phyloP scores from a whole-genome alignment of 2,888 invertebrate species.

The Drosophila diplacantha region DNA sequence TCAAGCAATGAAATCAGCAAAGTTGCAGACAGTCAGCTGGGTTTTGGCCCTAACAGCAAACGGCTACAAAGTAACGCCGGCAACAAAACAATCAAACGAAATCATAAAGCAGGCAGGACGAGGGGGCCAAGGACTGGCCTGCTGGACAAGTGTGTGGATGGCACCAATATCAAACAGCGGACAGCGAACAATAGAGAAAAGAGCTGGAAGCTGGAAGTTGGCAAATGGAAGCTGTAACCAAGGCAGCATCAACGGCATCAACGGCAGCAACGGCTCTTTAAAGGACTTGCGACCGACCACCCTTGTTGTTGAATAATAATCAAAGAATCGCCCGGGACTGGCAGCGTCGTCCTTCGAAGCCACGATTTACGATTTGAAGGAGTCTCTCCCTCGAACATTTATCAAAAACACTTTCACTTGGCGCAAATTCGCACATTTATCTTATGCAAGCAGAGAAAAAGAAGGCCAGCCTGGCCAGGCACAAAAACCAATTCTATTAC shows the following conservation, averaged over 20 bases:
- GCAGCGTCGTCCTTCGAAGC: constrained; percentile 15
- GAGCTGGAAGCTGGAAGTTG: constrained; percentile 16
- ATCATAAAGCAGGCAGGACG: constrained; percentile 37
- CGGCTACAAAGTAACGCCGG: constrained; percentile 28
- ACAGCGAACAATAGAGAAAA: constrained; percentile 14
- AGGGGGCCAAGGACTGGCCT: constrained; percentile 7
- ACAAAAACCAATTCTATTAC: constrained; percentile 39
- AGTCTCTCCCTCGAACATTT: constrained; percentile 24
- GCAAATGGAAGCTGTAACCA: constrained; percentile 12
- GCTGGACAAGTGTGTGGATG: constrained; percentile 17
- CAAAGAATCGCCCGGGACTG: constrained; percentile 13
- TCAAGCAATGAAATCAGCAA: constrained; percentile 53
- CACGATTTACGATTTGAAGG: constrained; percentile 25
- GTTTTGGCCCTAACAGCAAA: constrained; percentile 18
- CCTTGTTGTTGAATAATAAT: constrained; percentile 26
- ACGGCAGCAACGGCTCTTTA: constrained; percentile 7
- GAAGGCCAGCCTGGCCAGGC: neutral
- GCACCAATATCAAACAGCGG: constrained; percentile 24
- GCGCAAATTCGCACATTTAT: constrained; percentile 46
- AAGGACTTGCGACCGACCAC: constrained; percentile 1
- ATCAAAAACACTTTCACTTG: constrained; percentile 47
- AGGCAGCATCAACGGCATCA: constrained; percentile 12
- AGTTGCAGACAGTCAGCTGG: constrained; percentile 58
- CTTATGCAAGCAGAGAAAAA: constrained; percentile 32
- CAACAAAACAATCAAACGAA: constrained; percentile 46